A percentile compares a stretch with the other conserved stretches of the same genome.
These are phyloP conservation scores for Elephantulus edwardii DNA, from an alignment of 2,113 vertebrate genomes.

Conservation along the genomic window DNA sequence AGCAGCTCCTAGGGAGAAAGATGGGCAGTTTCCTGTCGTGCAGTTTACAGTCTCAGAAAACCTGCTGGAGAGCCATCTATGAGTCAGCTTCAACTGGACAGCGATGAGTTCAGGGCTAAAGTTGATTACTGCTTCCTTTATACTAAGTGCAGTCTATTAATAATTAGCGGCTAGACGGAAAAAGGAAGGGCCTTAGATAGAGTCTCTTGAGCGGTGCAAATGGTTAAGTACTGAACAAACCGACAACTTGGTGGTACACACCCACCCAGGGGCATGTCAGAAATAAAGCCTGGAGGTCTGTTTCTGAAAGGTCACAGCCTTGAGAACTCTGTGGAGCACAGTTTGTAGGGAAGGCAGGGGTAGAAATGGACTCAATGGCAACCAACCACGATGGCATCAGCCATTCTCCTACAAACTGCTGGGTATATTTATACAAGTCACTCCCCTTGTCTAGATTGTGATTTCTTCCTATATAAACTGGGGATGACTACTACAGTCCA, in stretches of 20 bases:
- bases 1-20: too few relatives aligned
- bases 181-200: not conserved
- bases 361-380: not conserved
- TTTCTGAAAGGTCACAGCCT: not conserved
- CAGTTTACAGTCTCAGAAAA: too few relatives aligned
- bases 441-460: not conserved
- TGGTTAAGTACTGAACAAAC: not conserved
- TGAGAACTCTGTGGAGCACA: not conserved
- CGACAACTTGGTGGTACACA: not conserved
- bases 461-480: conserved; percentile 39
- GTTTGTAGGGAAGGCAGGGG: not conserved
- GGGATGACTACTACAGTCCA: conserved; percentile 2
- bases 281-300: not conserved
- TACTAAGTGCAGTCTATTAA: not conserved
- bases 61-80: too few relatives aligned
- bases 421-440: not conserved
- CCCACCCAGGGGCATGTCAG: not conserved
- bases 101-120: not conserved
- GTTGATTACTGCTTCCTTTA: not conserved
- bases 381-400: not conserved
- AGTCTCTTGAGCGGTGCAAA: not conserved
- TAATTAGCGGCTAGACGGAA: not conserved
- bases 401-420: not conserved
- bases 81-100: too few relatives aligned
- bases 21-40: too few relatives aligned